These are phyloP conservation scores for Microtus pennsylvanicus DNA, from an alignment of 2,113 vertebrate species.

Conservation along the genomic window DNA sequence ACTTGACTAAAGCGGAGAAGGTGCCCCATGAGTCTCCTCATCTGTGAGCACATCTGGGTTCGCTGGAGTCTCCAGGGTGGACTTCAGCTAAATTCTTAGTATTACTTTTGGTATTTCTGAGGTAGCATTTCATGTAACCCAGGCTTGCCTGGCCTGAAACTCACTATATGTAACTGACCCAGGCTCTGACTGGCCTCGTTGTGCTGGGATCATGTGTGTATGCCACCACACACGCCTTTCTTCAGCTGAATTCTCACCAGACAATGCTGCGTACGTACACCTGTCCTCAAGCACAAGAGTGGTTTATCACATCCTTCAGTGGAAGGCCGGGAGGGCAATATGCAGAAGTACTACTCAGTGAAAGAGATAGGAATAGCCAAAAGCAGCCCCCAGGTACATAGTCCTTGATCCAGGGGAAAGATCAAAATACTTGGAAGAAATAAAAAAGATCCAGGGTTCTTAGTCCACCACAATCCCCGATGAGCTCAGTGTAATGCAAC, in stretches of 20 bases:
- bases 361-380: neutral
- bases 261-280: neutral
- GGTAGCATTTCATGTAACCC: neutral
- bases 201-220: neutral
- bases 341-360: neutral
- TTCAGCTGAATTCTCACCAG: neutral
- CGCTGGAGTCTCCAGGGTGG: neutral
- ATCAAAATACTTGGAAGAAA: neutral
- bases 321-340: neutral
- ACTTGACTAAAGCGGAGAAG: conserved; percentile 42
- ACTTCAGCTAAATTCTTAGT: neutral
- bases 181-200: neutral
- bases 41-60: neutral
- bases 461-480: neutral
- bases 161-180: neutral
- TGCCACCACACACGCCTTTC: neutral
- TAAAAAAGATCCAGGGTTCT: neutral
- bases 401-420: neutral
- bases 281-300: neutral
- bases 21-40: neutral
- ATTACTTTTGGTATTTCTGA: neutral
- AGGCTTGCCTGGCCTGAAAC: neutral
- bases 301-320: neutral
- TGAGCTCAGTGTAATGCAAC: neutral
- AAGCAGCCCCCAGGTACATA: neutral